Evolutionary conservation across 1,140 invertebrate genomes (phyloP), one percentile per base, ranked within the genome.

Genomic region (Asobara japonica): DNA sequence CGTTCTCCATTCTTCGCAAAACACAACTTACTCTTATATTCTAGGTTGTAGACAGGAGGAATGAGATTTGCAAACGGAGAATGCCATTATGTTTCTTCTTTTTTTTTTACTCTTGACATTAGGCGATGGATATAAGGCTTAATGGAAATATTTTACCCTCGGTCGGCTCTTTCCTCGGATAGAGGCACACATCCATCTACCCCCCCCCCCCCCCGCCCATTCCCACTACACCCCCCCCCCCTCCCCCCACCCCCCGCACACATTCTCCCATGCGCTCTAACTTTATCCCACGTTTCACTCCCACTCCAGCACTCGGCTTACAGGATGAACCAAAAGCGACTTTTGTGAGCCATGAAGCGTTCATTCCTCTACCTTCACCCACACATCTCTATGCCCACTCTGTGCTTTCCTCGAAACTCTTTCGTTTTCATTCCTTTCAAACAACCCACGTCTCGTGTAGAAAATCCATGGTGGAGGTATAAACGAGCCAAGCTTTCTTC

Each of bases 11-110:
- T 56, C n/a, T 25, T 27, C 20, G 1, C 22, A 1, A 25, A 10
- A 25, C 18, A 27, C 2, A 22, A 56, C 16, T 56, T 10, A 22
- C 25, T 56, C 13, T 56, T 18, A 56, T 22, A 56, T 56, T 56
- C 22, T 56, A 27, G 22, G 25, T 56, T 56, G 22, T 3, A 56
- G 22, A 25, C 20, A 56, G 51, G 22, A 56, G 51, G 25, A 56
- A 56, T 56, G 51, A 27, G 22, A 74, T 82, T 79, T 73, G 71
- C 66, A 71, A 78, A 78, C 76, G 72, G 29, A 74, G 73, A 77
- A 56, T 66, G 74, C 71, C 75, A 75, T 75, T 75, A 74, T 78
- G 74, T 69, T 76, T 78, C 78, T 71, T 81, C 78, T 65, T 68
- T 48, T 25, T 72, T 33, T 33, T 74, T 13, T 27, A 10, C 51